These are phyloP conservation scores for Syngnathus scovelli DNA, from an alignment of 2,113 vertebrate species.

Conservation along the genomic window DNA sequence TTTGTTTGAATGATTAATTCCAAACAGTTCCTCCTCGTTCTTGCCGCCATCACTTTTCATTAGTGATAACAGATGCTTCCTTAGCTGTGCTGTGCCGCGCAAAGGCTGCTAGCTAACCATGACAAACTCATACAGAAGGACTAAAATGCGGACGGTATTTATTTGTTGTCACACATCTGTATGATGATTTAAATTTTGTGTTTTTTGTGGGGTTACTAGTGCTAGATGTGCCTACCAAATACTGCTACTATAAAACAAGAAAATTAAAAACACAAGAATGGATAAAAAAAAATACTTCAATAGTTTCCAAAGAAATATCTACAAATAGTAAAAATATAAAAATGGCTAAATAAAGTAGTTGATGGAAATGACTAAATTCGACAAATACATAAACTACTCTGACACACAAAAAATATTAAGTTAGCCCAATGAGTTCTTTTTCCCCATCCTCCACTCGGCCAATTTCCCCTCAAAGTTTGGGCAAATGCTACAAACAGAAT, in stretches of 20 bases:
- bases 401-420: too few relatives aligned
- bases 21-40: conserved; percentile 42
- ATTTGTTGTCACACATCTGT: not conserved
- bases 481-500: conserved; percentile 54
- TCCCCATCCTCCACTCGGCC: conserved; percentile 40
- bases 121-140: not conserved
- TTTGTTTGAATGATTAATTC: conserved; percentile 68
- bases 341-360: not conserved
- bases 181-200: too few relatives aligned
- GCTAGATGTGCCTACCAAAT: not conserved
- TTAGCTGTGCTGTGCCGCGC: not conserved
- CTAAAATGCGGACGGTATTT: not conserved
- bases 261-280: not conserved
- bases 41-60: conserved; percentile 49
- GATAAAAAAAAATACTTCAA: not conserved
- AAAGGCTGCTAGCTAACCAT: not conserved
- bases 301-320: not conserved
- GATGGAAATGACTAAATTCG: not conserved
- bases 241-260: not conserved
- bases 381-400: too few relatives aligned
- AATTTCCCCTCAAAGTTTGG: conserved; percentile 46
- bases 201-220: too few relatives aligned
- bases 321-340: not conserved
- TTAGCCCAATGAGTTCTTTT: not conserved
- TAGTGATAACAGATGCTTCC: not conserved